Conservation (phyloP, 2,113 vertebrate species). For the Acrocephalus arundinaceus region DNA sequence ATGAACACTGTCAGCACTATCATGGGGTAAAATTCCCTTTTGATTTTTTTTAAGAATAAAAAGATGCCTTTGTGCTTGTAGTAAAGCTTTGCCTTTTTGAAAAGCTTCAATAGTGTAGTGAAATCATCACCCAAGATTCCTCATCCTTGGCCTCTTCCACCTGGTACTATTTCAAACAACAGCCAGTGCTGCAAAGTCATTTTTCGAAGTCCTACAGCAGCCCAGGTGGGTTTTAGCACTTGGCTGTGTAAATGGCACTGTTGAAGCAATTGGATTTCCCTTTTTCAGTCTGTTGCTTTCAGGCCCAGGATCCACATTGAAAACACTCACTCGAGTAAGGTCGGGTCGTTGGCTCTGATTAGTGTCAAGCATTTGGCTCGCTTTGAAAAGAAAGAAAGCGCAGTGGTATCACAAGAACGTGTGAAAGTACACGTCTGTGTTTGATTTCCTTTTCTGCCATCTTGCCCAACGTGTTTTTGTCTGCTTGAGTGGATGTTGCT, state of each 20-base stretch:
- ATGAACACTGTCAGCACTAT: neutral
- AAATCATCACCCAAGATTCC: neutral
- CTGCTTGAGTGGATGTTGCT: neutral
- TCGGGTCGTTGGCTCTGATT: rapidly evolving
- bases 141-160: neutral
- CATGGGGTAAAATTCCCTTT: neutral
- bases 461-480: neutral
- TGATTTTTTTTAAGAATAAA: neutral
- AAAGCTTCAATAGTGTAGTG: rapidly evolving
- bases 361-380: neutral
- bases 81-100: neutral
- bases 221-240: neutral
- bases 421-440: neutral
- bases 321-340: rapidly evolving
- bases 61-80: neutral
- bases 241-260: no score
- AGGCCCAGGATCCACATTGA: rapidly evolving
- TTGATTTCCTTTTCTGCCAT: neutral
- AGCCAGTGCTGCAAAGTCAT: neutral
- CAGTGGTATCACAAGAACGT: rapidly evolving
- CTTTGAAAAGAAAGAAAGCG: rapidly evolving
- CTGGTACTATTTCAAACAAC: neutral
- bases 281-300: neutral
- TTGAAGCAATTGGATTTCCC: neutral
- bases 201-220: rapidly evolving